These are phyloP conservation scores for Mungos mungo DNA, from an alignment of 2,113 vertebrate genomes.

Conservation along the genomic window DNA sequence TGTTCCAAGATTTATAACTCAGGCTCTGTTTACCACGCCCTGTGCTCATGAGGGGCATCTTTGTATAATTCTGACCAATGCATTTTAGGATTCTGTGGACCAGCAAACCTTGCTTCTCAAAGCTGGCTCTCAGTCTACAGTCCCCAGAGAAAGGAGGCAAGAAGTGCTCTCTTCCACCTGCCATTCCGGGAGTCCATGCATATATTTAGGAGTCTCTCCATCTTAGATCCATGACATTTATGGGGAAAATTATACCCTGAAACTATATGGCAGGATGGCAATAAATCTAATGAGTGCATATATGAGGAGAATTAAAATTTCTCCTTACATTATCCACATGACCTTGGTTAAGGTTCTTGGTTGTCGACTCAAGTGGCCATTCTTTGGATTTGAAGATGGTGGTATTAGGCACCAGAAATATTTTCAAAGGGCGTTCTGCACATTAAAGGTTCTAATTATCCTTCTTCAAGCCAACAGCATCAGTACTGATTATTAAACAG, in stretches of 20 bases:
- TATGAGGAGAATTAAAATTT: slow-evolving; percentile 22
- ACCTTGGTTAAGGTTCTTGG: slow-evolving; percentile 52
- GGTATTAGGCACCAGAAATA: slow-evolving; percentile 31
- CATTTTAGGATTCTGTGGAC: neutral
- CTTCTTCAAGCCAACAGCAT: slow-evolving; percentile 26
- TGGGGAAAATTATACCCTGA: neutral
- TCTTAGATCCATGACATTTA: slow-evolving; percentile 34
- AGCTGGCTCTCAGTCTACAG: neutral
- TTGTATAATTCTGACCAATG: neutral
- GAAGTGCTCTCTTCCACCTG: neutral
- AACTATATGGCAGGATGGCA: neutral
- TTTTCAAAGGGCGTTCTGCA: slow-evolving; percentile 38
- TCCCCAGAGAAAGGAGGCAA: neutral
- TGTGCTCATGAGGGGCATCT: neutral
- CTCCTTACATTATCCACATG: neutral
- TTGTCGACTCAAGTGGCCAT: neutral
- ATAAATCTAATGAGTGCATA: slow-evolving; percentile 22
- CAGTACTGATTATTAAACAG: slow-evolving; percentile 63
- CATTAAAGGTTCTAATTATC: slow-evolving; percentile 66
- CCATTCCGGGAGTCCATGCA: neutral
- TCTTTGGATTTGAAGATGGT: slow-evolving; percentile 19
- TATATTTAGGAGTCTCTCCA: neutral
- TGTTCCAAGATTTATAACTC: neutral
- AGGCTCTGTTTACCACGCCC: neutral
- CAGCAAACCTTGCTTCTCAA: neutral